Conservation (phyloP, 2,797 vertebrate species). For the Sebastolobus altivelis region DNA sequence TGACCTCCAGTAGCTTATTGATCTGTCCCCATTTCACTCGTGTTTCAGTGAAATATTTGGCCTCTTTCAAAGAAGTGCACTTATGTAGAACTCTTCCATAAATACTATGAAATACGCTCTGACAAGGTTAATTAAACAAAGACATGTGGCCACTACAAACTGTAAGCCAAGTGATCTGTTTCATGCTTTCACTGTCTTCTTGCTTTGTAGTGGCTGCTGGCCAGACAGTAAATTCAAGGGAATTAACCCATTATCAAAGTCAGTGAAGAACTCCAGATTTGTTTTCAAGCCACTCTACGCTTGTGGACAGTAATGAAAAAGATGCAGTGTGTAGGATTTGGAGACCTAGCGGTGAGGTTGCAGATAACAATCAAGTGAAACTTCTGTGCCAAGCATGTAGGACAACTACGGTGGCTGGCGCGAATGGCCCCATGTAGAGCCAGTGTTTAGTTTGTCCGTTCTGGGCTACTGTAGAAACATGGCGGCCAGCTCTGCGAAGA, state of each 20-base stretch:
- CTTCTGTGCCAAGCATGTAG: too few species aligned
- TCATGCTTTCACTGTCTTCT: constrained; percentile 31
- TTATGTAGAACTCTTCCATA: background rate
- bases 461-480: too few species aligned
- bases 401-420: too few species aligned
- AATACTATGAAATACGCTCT: constrained; percentile 46
- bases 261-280: constrained; percentile 1
- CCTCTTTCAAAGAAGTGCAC: constrained; percentile 29
- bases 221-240: constrained; percentile 45
- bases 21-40: constrained; percentile 14
- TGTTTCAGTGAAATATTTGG: background rate
- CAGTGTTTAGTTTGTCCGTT: too few species aligned
- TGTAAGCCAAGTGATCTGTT: constrained; percentile 17
- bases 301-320: constrained; percentile 10
- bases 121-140: constrained; percentile 52
- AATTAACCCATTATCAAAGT: constrained; percentile 13
- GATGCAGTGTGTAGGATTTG: too few species aligned
- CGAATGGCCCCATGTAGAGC: too few species aligned
- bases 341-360: too few species aligned
- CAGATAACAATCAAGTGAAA: too few species aligned
- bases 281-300: background rate
- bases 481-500: too few species aligned
- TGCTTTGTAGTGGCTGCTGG: constrained; percentile 30
- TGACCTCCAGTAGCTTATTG: constrained; percentile 20
- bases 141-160: constrained; percentile 19